phyloP scores from a whole-genome alignment of 2,888 invertebrate species.

The Scaptomyza tumidula region DNA sequence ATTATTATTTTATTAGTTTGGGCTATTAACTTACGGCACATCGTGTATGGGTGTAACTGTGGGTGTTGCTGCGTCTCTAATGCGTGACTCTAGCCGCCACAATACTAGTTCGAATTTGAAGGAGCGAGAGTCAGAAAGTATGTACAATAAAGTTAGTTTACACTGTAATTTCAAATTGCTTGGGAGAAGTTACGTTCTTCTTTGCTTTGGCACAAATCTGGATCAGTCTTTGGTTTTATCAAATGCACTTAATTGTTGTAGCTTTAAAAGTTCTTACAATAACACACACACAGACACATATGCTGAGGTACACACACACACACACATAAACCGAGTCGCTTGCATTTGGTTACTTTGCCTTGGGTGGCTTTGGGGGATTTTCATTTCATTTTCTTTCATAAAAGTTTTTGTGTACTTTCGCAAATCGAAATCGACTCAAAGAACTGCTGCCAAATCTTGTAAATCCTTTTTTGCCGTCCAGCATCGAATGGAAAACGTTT shows the following conservation, averaged over 20 bases:
- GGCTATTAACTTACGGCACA: constrained; percentile 50
- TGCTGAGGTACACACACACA: constrained; percentile 17
- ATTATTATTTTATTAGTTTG: constrained; percentile 79
- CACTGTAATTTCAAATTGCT: constrained; percentile 52
- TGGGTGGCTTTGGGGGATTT: constrained; percentile 57
- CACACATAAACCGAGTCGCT: background rate
- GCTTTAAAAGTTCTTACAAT: constrained; percentile 48
- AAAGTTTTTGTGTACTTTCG: constrained; percentile 71
- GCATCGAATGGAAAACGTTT: constrained; percentile 59
- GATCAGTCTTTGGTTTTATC: constrained; percentile 38
- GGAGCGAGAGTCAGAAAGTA: too few relatives aligned
- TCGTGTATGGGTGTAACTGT: constrained; percentile 1
- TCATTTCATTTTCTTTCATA: constrained; percentile 73
- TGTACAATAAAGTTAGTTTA: too few relatives aligned
- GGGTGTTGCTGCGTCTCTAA: constrained; percentile 26
- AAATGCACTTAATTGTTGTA: constrained; percentile 74
- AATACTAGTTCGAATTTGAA: background rate
- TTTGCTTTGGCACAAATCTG: constrained; percentile 28
- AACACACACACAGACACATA: constrained; percentile 8
- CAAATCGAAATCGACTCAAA: constrained; percentile 73
- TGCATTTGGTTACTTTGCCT: constrained; percentile 43
- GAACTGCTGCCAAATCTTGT: constrained; percentile 51
- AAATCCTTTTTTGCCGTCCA: constrained; percentile 60
- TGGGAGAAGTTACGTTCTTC: constrained; percentile 18
- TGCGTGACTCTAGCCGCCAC: constrained; percentile 25